Percentiles rank a stretch among this genome's conserved stretches.
phyloP scores from a whole-genome alignment of 2,888 invertebrate species.

The Chydorus sphaericus region DNA sequence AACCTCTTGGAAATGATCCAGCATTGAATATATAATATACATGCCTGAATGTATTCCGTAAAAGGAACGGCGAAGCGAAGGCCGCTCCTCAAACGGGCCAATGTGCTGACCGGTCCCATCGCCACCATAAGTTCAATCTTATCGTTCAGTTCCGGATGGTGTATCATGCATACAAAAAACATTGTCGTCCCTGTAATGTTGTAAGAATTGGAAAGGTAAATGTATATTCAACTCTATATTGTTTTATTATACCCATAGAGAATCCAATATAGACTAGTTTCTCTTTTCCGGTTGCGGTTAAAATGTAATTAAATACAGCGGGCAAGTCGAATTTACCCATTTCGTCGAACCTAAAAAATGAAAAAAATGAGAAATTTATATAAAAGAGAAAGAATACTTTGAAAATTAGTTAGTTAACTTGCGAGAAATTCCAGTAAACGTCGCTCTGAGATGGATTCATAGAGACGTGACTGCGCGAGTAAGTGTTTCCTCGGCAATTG shows the following conservation, averaged over 20 bases:
- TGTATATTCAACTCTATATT: no score
- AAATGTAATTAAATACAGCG: slow-evolving; percentile 60
- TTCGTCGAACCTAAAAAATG: slow-evolving; percentile 60
- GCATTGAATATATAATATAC: background rate
- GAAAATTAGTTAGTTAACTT: slow-evolving; percentile 16
- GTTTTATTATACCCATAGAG: slow-evolving; percentile 44
- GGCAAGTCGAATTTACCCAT: slow-evolving; percentile 76
- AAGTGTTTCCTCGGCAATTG: slow-evolving; percentile 66
- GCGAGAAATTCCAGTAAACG: slow-evolving; percentile 51
- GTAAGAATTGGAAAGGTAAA: no score
- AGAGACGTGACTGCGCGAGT: slow-evolving; percentile 47
- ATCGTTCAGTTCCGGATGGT: slow-evolving; percentile 41
- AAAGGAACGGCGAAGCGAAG: slow-evolving; percentile 27
- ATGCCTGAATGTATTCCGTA: slow-evolving; percentile 29
- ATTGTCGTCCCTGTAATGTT: no score
- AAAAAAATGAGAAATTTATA: background rate
- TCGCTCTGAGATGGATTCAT: slow-evolving; percentile 34
- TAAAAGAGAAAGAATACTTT: background rate
- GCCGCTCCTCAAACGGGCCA: slow-evolving; percentile 26
- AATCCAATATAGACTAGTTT: slow-evolving; percentile 62
- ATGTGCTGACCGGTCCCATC: slow-evolving; percentile 36
- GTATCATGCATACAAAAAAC: slow-evolving; percentile 52
- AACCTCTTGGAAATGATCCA: background rate
- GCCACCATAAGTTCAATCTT: slow-evolving; percentile 1
- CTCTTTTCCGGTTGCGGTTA: slow-evolving; percentile 38